Percentiles rank a stretch among this genome's conserved stretches.
Conservation (phyloP, 1,140 invertebrate genomes). For the Anagrus nilaparvatae region DNA sequence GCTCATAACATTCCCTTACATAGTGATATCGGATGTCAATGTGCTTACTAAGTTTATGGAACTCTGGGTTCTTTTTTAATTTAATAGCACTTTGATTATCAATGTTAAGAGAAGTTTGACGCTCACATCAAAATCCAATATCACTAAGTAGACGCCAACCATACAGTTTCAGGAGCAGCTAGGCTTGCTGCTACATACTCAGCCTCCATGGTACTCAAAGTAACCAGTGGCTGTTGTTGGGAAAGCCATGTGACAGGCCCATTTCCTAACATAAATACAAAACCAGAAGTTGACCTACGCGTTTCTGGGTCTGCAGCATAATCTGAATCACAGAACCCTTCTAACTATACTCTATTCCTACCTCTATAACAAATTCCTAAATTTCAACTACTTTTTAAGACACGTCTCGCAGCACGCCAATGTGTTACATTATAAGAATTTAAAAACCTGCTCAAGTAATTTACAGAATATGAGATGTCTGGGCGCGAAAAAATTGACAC, state of each 20-base stretch:
- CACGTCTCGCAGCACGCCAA: conserved; percentile 30
- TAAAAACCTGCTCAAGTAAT: conserved; percentile 24
- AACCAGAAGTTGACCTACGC: conserved; percentile 14
- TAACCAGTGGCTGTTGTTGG: conserved; percentile 9
- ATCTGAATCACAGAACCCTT: conserved; percentile 17
- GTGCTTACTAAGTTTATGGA: conserved; percentile 31
- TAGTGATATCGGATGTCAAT: conserved; percentile 33
- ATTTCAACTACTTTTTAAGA: conserved; percentile 31
- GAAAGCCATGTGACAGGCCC: conserved; percentile 15
- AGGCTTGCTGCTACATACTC: conserved; percentile 20
- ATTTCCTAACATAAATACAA: conserved; percentile 6
- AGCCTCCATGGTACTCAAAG: conserved; percentile 14
- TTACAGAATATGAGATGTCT: conserved; percentile 34
- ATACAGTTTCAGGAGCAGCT: conserved; percentile 17
- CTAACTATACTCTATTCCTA: conserved; percentile 1
- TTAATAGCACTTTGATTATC: conserved; percentile 29
- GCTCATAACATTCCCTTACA: conserved; percentile 24
- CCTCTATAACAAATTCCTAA: conserved; percentile 11
- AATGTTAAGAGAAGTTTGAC: conserved; percentile 15
- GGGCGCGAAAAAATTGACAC: conserved; percentile 27
- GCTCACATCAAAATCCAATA: conserved; percentile 15
- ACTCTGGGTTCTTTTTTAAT: conserved; percentile 31
- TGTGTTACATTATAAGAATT: conserved; percentile 19
- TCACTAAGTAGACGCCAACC: conserved; percentile 24
- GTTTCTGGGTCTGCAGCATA: conserved; percentile 14